Conservation (phyloP, 2,113 vertebrate species). For the Callionymus lyra region DNA sequence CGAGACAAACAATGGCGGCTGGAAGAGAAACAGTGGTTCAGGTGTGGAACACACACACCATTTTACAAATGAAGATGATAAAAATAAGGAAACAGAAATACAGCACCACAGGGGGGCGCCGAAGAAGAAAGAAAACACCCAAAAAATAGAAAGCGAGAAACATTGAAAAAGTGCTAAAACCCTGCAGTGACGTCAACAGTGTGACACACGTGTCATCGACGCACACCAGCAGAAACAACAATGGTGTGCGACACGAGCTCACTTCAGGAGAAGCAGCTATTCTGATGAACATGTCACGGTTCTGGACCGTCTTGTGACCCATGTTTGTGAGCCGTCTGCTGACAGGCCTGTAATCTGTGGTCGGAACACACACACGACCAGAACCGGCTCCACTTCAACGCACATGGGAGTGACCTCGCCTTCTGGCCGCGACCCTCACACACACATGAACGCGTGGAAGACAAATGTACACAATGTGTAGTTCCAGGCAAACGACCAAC, state of each 20-base stretch:
- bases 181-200: too few species aligned
- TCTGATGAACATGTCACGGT: slow-evolving; percentile 51
- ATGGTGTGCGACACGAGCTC: slow-evolving; percentile 26
- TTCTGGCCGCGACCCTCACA: slow-evolving; percentile 24
- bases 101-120: too few species aligned
- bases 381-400: slow-evolving; percentile 47
- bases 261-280: slow-evolving; percentile 33
- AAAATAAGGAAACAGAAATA: too few species aligned
- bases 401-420: slow-evolving; percentile 38
- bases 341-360: slow-evolving; percentile 53
- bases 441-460: slow-evolving; percentile 19
- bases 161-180: too few species aligned
- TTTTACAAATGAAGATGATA: too few species aligned
- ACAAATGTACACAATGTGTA: too few species aligned
- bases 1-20: slow-evolving; percentile 13
- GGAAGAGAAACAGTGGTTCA: slow-evolving; percentile 11
- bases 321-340: slow-evolving; percentile 32
- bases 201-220: too few species aligned
- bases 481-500: slow-evolving; percentile 26
- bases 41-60: too few species aligned
- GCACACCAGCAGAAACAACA: slow-evolving; percentile 22
- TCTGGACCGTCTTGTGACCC: slow-evolving; percentile 46
- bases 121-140: too few species aligned
- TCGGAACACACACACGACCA: slow-evolving; percentile 38
- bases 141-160: too few species aligned